These are phyloP conservation scores for Morone chrysops DNA, from an alignment of 2,113 vertebrate genomes.

Conservation along the genomic window DNA sequence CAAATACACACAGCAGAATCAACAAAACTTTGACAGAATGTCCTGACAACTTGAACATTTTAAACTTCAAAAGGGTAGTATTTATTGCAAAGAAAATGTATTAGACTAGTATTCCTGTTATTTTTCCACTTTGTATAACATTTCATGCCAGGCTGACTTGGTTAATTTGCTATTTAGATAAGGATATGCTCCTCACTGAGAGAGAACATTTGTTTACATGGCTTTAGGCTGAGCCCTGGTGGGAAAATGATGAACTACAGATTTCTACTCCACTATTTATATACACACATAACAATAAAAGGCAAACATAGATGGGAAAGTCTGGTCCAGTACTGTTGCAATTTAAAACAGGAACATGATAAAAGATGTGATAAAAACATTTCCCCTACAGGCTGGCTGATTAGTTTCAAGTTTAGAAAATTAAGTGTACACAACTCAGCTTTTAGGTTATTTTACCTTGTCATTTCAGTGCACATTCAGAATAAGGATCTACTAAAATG, in stretches of 20 bases:
- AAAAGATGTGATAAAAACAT: background rate
- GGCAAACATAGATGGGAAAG: background rate
- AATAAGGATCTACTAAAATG: background rate
- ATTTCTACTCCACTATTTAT: background rate
- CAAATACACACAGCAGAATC: background rate
- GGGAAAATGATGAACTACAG: conserved; percentile 28
- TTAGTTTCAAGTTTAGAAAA: background rate
- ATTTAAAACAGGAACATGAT: background rate
- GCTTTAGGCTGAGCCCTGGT: conserved; percentile 45
- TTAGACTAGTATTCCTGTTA: background rate
- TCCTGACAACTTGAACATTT: background rate
- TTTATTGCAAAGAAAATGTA: background rate
- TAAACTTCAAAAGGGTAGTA: background rate
- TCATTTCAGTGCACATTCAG: background rate
- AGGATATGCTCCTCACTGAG: background rate
- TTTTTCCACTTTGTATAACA: background rate
- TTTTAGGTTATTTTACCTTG: background rate
- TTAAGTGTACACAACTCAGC: background rate
- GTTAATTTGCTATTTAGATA: conserved; percentile 1
- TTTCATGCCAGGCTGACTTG: background rate
- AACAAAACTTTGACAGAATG: background rate
- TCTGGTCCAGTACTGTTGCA: background rate
- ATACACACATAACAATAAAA: background rate
- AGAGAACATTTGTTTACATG: conserved; percentile 12
- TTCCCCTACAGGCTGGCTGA: background rate